Evolutionary conservation across 2,797 vertebrate species (phyloP), one percentile per base, ranked within the genome.

Genomic region (Macropodus opercularis): DNA sequence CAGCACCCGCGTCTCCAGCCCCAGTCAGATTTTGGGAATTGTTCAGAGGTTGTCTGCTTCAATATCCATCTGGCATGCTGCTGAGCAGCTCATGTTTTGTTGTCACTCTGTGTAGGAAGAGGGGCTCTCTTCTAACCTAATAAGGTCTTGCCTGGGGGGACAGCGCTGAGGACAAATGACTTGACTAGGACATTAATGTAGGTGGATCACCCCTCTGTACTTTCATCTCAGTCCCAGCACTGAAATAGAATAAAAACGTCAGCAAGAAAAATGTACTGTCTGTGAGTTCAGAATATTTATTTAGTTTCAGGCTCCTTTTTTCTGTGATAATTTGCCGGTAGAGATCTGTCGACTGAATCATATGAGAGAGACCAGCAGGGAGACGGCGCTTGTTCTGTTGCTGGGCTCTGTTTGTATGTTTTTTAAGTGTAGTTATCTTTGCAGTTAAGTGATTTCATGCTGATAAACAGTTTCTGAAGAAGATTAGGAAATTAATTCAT

Each of bases 221-320:
- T 80, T 79, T 81, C 63, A 75, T 89, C 72, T 77, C 78, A 46
- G 68, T 31, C 67, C 19, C 8, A 6, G 53, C 65, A 50, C 72
- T 67, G 69, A 86, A 85, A 87, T 75, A 70, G 79, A 77, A 86
- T 72, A 62, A 79, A 84, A 84, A 79, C 47, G 69, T 87, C 82
- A 81, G 79, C 77, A 72, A 84, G 80, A 85, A 87, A 83, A 81
- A 87, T 83, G 53, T 57, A 62, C 55, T 79, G 34, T 29, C 72
- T 72, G 60, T n/a, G 10, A 52, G 52, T 67, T 56, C 70, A 73
- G 81, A 85, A 79, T 81, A 71, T 89, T 83, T 85, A 65, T 84
- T 77, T 75, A 34, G 66, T 81, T 85, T 81, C 81, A 36, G 27
- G 43, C 17, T 13, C 62, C 62, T 39, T 63, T 83, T 75, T 66